These are phyloP conservation scores for Silurus lanzhouensis DNA, from an alignment of 2,797 vertebrate genomes.

Conservation along the genomic window DNA sequence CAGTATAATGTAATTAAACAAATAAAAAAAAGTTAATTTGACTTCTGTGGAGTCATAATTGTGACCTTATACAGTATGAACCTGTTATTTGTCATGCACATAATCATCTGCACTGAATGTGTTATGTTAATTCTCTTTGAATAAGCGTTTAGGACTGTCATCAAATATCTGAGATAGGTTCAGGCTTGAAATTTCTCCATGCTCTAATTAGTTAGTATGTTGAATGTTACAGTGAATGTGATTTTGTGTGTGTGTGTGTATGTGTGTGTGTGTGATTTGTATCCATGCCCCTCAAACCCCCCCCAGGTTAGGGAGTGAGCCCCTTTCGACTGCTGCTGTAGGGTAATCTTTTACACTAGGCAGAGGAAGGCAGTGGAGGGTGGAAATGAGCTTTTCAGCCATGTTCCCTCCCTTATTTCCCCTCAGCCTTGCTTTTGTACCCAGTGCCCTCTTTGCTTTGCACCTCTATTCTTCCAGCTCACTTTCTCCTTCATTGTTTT, in stretches of 20 bases:
- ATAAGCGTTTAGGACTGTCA: neutral
- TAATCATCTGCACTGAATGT: neutral
- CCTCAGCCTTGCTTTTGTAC: conserved; percentile 62
- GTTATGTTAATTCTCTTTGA: neutral
- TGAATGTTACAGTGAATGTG: neutral
- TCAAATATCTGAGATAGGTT: neutral
- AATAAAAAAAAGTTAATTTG: neutral
- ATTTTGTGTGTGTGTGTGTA: conserved; percentile 30
- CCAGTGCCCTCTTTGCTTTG: conserved; percentile 54
- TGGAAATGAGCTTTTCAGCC: conserved; percentile 85
- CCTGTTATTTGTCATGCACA: neutral
- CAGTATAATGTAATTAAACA: neutral
- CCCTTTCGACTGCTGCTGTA: conserved; percentile 67
- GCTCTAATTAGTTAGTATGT: conserved; percentile 4
- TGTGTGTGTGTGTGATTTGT: conserved; percentile 39
- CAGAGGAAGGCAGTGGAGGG: conserved; percentile 77
- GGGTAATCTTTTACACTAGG: conserved; percentile 84
- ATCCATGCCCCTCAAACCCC: conserved; percentile 18
- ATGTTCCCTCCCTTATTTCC: conserved; percentile 64
- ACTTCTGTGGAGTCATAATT: neutral
- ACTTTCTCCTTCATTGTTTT: conserved; percentile 57
- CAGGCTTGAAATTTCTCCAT: neutral
- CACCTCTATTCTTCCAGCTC: conserved; percentile 56
- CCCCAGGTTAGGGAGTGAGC: conserved; percentile 30
- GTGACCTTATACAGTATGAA: neutral